Base-by-base conservation (phyloP, 1,140 invertebrate genomes). In the Lepeophtheirus salmonis region DNA sequence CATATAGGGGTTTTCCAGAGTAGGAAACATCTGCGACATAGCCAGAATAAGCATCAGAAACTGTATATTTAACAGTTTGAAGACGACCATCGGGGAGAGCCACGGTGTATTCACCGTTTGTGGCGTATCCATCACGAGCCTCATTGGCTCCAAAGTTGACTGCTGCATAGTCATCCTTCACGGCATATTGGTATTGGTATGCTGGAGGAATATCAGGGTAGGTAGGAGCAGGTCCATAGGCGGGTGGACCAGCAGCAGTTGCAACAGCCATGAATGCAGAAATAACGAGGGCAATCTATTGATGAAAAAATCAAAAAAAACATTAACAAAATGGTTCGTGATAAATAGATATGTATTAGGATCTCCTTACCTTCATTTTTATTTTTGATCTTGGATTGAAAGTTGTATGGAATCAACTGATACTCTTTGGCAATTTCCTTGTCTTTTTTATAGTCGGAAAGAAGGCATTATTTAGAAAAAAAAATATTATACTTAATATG, bases 11-110 rank as follows among this genome's bases (percentile, higher is more conserved):
- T n/a, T 41, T 41, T n/a, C 30, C 30, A 6, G 30, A 41, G 30
- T 41, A 41, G 30, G 2, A 24, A 26, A 54, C 60, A 12, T 56
- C 25, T 14, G 50, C 51, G 21, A 61, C 24, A 13, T 61, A 61
- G 17, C 60, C 50, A 2, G 60, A 61, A 24, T 61, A 61, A 12
- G 50, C 20, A 23, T 51, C 49, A 22, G 52, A 57, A 13, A 18
- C 3, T 12, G 52, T 24, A 22, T 60, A 30, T 17, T 22, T 12
- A 26, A 50, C 50, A 12, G 50, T 52, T 20, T 52, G 20, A 20
- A 52, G 3, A 6, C 50, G 14, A 16, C 50, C 50, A 13, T 48
- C 53, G 3, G 52, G n/a, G 48, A 21, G 30, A 41, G 30, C 30
- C 30, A 41, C 30, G 6, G 6, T 6, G n/a, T 41, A 41, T 41